Evolutionary conservation across 2,797 vertebrate genomes (phyloP).

Genomic region (Megalops cyprinoides): DNA sequence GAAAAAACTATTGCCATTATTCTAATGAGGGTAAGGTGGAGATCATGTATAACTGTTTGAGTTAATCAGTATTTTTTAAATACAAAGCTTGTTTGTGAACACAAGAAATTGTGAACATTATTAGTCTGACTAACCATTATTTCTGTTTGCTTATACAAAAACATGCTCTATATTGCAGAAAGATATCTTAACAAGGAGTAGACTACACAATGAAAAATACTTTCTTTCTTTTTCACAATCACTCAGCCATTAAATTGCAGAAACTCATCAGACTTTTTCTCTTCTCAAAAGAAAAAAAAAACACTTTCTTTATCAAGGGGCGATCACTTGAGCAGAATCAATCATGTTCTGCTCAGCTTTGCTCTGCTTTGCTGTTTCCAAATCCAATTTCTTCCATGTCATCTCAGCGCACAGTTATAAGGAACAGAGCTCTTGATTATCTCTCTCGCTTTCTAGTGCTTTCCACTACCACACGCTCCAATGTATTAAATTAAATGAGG

Average conservation of each 20-base stretch:
- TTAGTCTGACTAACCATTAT: conserved; percentile 23
- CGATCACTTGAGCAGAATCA: conserved; percentile 85
- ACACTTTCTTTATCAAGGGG: conserved; percentile 75
- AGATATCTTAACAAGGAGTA: conserved; percentile 60
- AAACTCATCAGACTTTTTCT: conserved; percentile 59
- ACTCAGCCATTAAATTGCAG: conserved; percentile 51
- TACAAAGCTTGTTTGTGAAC: background rate
- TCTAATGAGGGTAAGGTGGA: background rate
- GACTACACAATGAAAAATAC: conserved; percentile 55
- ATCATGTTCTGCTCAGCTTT: conserved; percentile 84
- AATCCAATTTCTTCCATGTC: conserved; percentile 92
- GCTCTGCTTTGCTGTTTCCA: conserved; percentile 84
- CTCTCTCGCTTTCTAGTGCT: conserved; percentile 77
- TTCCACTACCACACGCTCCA: conserved; percentile 76
- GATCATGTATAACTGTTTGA: background rate
- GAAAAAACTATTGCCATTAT: background rate
- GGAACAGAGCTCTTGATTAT: conserved; percentile 84
- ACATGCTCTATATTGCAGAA: conserved; percentile 39
- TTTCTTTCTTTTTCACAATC: conserved; percentile 27
- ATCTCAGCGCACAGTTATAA: conserved; percentile 87
- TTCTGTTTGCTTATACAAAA: conserved; percentile 29
- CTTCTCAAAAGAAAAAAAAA: conserved; percentile 53
- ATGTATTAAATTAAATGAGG: conserved; percentile 96
- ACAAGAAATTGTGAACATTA: background rate
- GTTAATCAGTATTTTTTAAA: background rate